Evolutionary conservation across 2,888 invertebrate species (phyloP), one percentile per base, ranked within the genome.

Genomic region (Mayetiola destructor): DNA sequence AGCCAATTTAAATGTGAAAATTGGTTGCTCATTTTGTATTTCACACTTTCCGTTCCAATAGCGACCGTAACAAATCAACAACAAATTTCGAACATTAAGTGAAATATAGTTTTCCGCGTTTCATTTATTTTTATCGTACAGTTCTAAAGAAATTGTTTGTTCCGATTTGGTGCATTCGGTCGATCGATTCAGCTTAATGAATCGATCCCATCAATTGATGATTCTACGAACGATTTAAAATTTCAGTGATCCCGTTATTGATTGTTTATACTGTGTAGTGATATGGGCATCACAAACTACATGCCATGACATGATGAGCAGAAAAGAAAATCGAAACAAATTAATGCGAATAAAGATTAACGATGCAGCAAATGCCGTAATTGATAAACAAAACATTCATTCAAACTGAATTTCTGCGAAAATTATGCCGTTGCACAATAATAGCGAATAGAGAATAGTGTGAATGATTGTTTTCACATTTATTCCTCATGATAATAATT

Each of bases 311-410:
- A 36, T 4, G n/a, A 20, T 18, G 16, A 39, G 48, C 16, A 16
- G 4, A 27, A 27, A 27, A 27, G 27, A 23, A 48, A 48, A n/a
- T 6, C 27, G n/a, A 48, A 48, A 48, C 42, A 48, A 48, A 48
- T 48, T 48, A 39, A 36, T 39, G 16, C 21, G n/a, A 48, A 27
- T 27, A 27, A 48, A 48, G 48, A 48, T 48, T 48, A 27, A 27
- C 48, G 48, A 48, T 48, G 48, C 48, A 27, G 48, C 48, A 48
- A 48, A 48, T 27, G 27, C 48, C 48, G 27, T 48, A 48, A 48
- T n/a, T n/a, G n/a, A n/a, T n/a, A n/a, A n/a, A n/a, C 48, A n/a
- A 48, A 27, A 16, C 27, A 42, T 27, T 48, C 27, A 48, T 48
- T 48, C 48, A 48, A 48, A 48, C 27, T 48, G 27, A 27, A 48